Evolutionary conservation across 2,888 invertebrate species (phyloP).

Genomic region (Lomographa bimaculata): DNA sequence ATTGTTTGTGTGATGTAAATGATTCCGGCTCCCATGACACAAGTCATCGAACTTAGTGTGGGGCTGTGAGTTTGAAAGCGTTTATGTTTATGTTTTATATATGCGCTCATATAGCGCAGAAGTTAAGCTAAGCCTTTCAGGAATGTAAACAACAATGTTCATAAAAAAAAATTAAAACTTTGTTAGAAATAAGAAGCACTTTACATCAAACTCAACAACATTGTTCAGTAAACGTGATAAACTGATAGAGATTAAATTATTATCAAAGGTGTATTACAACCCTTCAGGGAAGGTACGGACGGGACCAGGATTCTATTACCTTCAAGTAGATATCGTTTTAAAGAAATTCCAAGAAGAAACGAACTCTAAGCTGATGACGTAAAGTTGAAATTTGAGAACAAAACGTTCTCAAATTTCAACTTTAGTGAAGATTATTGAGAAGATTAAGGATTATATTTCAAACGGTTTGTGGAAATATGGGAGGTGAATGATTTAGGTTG

Average conservation of each 20-base stretch:
- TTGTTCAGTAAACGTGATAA: slow-evolving; percentile 24
- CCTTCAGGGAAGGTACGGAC: slow-evolving; percentile 18
- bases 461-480: slow-evolving; percentile 21
- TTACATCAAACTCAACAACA: too few relatives aligned
- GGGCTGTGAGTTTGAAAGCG: too few relatives aligned
- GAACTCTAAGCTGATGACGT: slow-evolving; percentile 1
- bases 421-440: slow-evolving; percentile 13
- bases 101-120: too few relatives aligned
- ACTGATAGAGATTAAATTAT: slow-evolving; percentile 26
- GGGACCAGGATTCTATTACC: slow-evolving; percentile 24
- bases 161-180: too few relatives aligned
- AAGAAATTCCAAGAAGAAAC: slow-evolving; percentile 6
- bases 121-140: too few relatives aligned
- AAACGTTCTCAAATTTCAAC: too few relatives aligned
- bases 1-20: too few relatives aligned
- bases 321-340: slow-evolving; percentile 11
- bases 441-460: slow-evolving; percentile 26
- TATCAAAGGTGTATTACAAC: slow-evolving; percentile 24
- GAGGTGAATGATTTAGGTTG: slow-evolving; percentile 23
- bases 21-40: too few relatives aligned
- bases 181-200: too few relatives aligned
- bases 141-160: too few relatives aligned
- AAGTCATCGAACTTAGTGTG: too few relatives aligned
- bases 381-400: slow-evolving; percentile 6
- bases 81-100: too few relatives aligned